Evolutionary conservation across 2,797 vertebrate species (phyloP), one percentile per base, ranked within the genome.

Genomic region (Artibeus lituratus): DNA sequence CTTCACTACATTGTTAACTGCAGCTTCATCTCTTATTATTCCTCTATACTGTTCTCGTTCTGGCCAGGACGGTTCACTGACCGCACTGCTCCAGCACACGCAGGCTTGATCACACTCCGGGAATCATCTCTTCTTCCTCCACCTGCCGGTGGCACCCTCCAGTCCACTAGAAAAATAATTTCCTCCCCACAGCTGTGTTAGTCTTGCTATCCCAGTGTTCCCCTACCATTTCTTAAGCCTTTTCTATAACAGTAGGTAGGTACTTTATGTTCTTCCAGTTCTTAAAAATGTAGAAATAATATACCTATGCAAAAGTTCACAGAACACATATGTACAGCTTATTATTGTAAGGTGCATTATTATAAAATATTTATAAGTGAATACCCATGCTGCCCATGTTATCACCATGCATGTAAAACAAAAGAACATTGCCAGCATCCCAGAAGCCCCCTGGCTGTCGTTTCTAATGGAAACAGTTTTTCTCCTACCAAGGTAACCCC

Each of bases 361-460:
- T 69, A 32, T 42, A 65, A 93, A 83, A 21, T 88, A 59, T 72
- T 86, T 69, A 26, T 29, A 78, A 85, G 42, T 85, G 59, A 62
- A 29, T 15, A 35, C 10, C 10, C 14, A 3, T 44, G 7, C 55
- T 49, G 65, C 35, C n/a, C 2, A 0, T 53, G 53, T 55, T 32
- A 32, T 49, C 47, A 51, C 24, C 21, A 57, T 77, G 76, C 32
- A 29, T 11, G 15, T 44, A 42, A 73, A 93, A 55, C 21, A 10
- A 37, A 87, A 87, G n/a, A 47, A 39, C 2, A 1, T 8, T 8
- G 1, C 21, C 5, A 16, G 19, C 7, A 12, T 51, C 49, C 9
- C 47, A 4, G 80, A 59, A 47, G 44, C 18, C 26, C 22, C 76
- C 44, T 32, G 47, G 7, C 37, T 72, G 5, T 51, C n/a, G 77